Evolutionary conservation across 1,140 invertebrate genomes (phyloP).

Genomic region (Aricia agestis): DNA sequence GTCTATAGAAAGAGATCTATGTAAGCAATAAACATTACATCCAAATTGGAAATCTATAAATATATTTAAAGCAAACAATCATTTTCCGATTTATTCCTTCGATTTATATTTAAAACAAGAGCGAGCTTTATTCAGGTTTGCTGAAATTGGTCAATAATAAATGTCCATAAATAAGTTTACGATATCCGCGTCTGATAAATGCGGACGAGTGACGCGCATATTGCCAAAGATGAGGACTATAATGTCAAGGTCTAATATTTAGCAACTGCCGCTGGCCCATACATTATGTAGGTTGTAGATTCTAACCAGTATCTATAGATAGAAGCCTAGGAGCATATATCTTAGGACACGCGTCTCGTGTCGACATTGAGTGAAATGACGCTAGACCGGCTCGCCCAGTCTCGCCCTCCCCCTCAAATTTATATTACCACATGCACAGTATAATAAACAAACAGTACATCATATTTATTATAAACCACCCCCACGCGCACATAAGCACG

Average conservation of each 20-base stretch:
- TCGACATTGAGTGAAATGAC: slow-evolving; percentile 14
- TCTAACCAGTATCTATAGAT: no score
- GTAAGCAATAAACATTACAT: no score
- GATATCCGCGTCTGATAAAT: neutral
- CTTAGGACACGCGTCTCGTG: slow-evolving; percentile 1
- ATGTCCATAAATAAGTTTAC: neutral
- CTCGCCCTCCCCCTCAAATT: slow-evolving; percentile 4
- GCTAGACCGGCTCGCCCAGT: neutral
- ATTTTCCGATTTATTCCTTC: no score
- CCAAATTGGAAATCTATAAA: no score
- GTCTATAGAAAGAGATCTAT: no score
- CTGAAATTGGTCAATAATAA: neutral
- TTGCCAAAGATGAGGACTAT: neutral
- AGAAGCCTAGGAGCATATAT: neutral
- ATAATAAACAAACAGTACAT: no score
- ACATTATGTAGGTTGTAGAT: no score
- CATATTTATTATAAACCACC: no score
- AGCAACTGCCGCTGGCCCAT: neutral
- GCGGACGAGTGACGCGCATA: neutral
- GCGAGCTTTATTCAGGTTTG: neutral
- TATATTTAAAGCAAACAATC: neutral
- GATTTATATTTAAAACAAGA: neutral
- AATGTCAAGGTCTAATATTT: neutral
- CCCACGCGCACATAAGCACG: no score
- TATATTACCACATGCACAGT: neutral